Base-by-base conservation (phyloP, 2,888 invertebrate species). In the Acheta domesticus region DNA sequence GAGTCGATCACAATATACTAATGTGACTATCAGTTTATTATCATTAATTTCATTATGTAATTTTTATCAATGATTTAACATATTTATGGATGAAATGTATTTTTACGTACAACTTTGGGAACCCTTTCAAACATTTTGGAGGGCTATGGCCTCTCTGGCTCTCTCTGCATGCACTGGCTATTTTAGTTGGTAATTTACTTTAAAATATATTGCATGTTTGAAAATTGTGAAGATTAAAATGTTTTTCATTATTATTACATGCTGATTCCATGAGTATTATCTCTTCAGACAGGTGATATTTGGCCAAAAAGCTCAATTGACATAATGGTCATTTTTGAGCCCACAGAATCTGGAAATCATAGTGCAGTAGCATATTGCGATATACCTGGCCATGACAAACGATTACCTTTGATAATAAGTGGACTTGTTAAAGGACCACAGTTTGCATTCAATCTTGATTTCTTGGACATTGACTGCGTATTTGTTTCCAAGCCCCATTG, bases 351-450 rank as follows among this genome's bases (percentile, higher is more conserved):
- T 77, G 89, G 89, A 16, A 87, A 87, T 75, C 89, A 90, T 83
- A 85, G 86, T 74, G 85, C 87, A n/a, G 86, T 83, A 1, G 89
- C 89, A 0, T 92, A 89, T 86, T 86, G 92, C 81, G 91, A 92
- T 83, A 87, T 91, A 4, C 89, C 89, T 79, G 92, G 92, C 12
- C 86, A 87, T 8, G 81, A 82, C 23, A 74, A 79, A 1, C 79
- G 82, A 48, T 77, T 81, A 36, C 75, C 75, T 48, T 74, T 82
- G 14, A 74, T 50, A 48, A 36, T 82, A 48, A 48, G 78, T 49
- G 92, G 92, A 4, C 86, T 85, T 14, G 90, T 91, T 23, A 83
- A 89, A 78, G 92, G 92, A 11, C 92, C 92, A 3, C 83, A 86
- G 3, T 88, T 92, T 79, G 85, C 86, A 76, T 84, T 92, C 19